These are phyloP conservation scores for Protonibea diacanthus DNA, from an alignment of 2,797 vertebrate species.

Conservation along the genomic window DNA sequence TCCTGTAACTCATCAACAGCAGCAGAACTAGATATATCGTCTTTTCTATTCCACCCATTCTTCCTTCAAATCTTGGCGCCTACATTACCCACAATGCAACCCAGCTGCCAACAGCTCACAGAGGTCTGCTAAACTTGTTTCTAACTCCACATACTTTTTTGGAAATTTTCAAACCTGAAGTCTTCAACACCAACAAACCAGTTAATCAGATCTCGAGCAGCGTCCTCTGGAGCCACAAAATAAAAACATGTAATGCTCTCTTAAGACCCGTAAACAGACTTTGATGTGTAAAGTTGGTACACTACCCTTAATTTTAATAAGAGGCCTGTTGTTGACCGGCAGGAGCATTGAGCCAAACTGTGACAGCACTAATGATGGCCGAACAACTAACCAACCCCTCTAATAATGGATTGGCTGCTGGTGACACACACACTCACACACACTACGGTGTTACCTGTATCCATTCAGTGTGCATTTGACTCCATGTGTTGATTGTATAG, in stretches of 20 bases:
- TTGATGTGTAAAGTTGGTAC: background rate
- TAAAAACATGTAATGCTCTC: too few relatives aligned
- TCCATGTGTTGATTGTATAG: background rate
- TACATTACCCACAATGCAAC: background rate
- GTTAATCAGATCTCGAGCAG: background rate
- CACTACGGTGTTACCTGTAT: constrained; percentile 12
- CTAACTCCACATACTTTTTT: background rate
- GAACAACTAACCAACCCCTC: background rate
- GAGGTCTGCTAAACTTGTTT: background rate
- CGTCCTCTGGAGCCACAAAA: background rate
- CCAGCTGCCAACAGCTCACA: background rate
- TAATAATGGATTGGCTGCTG: constrained; percentile 1
- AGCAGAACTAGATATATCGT: background rate
- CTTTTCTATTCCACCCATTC: background rate
- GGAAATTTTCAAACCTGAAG: background rate
- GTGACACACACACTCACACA: constrained; percentile 9
- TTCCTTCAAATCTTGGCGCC: background rate
- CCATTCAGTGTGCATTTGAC: background rate
- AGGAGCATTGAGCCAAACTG: constrained; percentile 5
- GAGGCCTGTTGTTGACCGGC: constrained; percentile 2
- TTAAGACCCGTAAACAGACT: background rate
- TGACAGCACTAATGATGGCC: constrained; percentile 13
- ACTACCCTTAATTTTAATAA: constrained; percentile 1
- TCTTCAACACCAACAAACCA: background rate
- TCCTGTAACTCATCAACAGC: background rate